These are phyloP conservation scores for Gorilla gorilla DNA, from an alignment of 2,113 vertebrate species.

Conservation along the genomic window DNA sequence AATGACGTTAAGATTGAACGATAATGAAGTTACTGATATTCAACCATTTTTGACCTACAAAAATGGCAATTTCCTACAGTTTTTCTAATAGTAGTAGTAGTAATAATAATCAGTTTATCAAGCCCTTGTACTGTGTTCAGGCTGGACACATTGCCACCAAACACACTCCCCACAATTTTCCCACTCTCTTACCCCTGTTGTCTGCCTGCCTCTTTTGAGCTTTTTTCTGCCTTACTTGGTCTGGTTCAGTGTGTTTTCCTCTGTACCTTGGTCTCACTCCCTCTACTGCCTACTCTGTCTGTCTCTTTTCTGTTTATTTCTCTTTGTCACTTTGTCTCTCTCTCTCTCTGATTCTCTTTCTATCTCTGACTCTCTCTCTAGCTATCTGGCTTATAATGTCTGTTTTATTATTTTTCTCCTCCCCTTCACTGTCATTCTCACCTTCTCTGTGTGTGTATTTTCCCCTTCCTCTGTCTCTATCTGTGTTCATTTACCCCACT, in stretches of 20 bases:
- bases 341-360: not conserved
- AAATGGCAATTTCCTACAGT: not conserved
- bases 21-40: not conserved
- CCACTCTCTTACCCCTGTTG: not conserved
- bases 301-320: not conserved
- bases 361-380: not conserved
- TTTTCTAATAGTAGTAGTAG: not conserved
- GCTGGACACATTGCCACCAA: not conserved
- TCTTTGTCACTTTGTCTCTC: not conserved
- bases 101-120: not conserved
- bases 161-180: not conserved
- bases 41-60: not conserved
- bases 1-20: not conserved
- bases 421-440: not conserved
- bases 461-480: not conserved
- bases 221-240: constrained; percentile 17
- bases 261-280: not conserved
- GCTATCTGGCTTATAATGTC: not conserved
- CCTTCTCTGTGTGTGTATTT: not conserved
- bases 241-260: not conserved
- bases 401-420: not conserved
- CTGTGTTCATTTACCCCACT: not conserved
- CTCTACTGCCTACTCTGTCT: not conserved
- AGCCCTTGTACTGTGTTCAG: not conserved
- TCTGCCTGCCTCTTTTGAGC: not conserved